Conservation (phyloP, 2,888 invertebrate genomes). For the Strigamia maritima region DNA sequence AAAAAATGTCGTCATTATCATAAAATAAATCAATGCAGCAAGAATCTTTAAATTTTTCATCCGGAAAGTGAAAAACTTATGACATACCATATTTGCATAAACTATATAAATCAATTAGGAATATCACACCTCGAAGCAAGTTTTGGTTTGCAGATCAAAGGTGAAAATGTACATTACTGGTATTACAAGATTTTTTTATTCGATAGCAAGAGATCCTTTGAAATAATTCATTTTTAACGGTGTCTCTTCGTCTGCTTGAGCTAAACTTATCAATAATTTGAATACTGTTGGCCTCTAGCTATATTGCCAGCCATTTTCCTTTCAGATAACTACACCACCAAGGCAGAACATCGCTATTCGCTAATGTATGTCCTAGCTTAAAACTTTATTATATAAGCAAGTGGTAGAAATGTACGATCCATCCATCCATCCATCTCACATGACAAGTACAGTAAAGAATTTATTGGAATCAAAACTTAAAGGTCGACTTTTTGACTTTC, state of each 20-base stretch:
- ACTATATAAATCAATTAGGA: not conserved
- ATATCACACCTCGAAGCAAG: not conserved
- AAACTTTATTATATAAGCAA: not conserved
- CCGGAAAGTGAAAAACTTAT: no score
- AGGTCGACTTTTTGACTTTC: no score
- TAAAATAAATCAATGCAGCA: no score
- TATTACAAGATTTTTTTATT: not conserved
- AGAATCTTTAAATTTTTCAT: no score
- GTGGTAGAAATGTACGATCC: no score
- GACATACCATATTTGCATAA: no score
- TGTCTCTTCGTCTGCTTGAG: not conserved
- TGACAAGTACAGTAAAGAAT: no score
- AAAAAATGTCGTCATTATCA: no score
- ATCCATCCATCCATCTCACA: no score
- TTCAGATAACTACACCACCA: not conserved
- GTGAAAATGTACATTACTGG: not conserved
- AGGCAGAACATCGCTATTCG: not conserved
- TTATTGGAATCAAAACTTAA: no score
- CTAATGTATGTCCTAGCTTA: not conserved
- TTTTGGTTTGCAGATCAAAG: not conserved
- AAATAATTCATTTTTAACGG: not conserved
- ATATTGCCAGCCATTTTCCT: not conserved
- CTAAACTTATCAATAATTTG: not conserved
- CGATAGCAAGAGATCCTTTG: not conserved
- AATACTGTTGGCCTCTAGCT: not conserved